Evolutionary conservation across 2,113 vertebrate species (phyloP).

Genomic region (Oxyura jamaicensis): DNA sequence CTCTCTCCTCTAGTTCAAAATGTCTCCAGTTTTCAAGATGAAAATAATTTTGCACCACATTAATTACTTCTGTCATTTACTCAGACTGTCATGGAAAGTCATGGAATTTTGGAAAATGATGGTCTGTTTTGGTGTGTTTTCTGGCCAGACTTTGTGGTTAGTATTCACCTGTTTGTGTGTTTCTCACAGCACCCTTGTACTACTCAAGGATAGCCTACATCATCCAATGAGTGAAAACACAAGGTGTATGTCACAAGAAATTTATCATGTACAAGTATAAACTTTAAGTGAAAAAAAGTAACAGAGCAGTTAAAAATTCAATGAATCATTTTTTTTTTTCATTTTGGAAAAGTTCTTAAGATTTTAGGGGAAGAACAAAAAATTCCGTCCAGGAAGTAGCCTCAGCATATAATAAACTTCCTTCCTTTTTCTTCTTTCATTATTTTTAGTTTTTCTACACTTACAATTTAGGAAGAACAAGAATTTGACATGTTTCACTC

Average conservation of each 20-base stretch:
- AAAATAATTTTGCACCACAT: neutral
- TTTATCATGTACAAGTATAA: neutral
- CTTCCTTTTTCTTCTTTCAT: neutral
- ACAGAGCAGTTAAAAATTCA: neutral
- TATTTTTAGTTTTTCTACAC: neutral
- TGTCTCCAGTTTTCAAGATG: neutral
- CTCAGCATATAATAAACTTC: neutral
- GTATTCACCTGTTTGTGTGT: neutral
- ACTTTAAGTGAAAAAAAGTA: neutral
- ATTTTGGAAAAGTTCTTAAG: neutral
- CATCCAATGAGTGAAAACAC: neutral
- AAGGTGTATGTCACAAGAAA: neutral
- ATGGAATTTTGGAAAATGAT: neutral
- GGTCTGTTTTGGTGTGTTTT: neutral
- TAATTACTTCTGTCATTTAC: neutral
- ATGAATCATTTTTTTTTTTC: neutral
- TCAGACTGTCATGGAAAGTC: neutral
- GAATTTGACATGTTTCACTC: neutral
- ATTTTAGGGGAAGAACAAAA: neutral
- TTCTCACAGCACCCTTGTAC: neutral
- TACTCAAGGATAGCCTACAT: neutral
- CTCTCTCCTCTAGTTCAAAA: neutral
- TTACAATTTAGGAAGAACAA: neutral
- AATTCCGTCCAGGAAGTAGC: neutral
- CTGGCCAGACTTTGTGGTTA: neutral